A percentile compares a stretch with the other conserved stretches of the same genome.
phyloP scores from a whole-genome alignment of 2,113 vertebrate genomes.

The Abramis brama region DNA sequence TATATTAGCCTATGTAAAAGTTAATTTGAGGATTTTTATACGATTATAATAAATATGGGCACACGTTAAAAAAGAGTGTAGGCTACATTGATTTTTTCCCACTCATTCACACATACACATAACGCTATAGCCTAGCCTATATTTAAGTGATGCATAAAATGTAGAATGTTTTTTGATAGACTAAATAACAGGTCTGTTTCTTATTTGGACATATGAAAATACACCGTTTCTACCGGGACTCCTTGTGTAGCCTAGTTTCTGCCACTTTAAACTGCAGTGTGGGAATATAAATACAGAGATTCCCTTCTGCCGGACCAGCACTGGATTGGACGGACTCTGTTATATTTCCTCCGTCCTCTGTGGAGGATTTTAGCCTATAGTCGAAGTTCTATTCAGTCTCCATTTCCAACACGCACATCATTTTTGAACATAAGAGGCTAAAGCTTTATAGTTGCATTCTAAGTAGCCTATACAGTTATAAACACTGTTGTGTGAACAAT shows the following conservation, averaged over 20 bases:
- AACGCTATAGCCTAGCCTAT: not conserved
- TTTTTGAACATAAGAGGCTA: not conserved
- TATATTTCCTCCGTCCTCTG: not conserved
- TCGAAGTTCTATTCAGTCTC: not conserved
- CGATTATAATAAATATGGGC: not conserved
- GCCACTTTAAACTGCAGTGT: constrained; percentile 16
- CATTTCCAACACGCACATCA: not conserved
- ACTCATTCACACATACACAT: not conserved
- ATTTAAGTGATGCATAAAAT: not conserved
- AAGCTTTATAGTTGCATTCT: not conserved
- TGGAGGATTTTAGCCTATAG: not conserved
- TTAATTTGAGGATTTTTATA: constrained; percentile 11
- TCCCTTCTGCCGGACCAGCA: constrained; percentile 6
- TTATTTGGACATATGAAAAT: not conserved
- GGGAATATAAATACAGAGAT: constrained; percentile 24
- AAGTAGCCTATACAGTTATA: not conserved
- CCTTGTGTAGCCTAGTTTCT: not conserved
- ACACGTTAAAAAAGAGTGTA: no score
- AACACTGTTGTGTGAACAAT: not conserved
- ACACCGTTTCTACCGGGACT: not conserved
- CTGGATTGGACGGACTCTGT: not conserved
- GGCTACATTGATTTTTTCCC: not conserved
- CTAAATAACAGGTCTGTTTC: not conserved
- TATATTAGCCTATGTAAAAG: not conserved
- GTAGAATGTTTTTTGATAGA: not conserved